Conservation (phyloP, 1,140 invertebrate species). For the Meloidogyne hapla region DNA sequence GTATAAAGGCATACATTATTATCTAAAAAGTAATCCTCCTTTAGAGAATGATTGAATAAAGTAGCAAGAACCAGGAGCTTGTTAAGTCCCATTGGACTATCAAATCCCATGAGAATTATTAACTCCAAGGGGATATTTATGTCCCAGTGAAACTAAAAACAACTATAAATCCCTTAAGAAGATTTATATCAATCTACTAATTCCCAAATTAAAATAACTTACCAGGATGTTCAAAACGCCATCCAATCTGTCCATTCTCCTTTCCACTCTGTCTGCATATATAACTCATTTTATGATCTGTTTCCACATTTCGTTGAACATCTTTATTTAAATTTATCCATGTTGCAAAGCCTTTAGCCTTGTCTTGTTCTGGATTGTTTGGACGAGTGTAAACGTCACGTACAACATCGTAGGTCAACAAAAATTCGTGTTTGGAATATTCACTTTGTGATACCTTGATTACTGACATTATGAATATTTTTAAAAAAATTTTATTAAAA, state of each 20-base stretch:
- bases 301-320: conserved; percentile 4
- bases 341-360: background rate
- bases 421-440: background rate
- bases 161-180: too few relatives aligned
- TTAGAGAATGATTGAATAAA: too few relatives aligned
- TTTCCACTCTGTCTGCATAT: background rate
- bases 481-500: too few relatives aligned
- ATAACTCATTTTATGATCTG: background rate
- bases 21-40: too few relatives aligned
- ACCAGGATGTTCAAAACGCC: background rate
- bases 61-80: too few relatives aligned
- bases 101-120: too few relatives aligned
- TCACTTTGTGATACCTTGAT: background rate
- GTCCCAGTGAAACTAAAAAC: background rate
- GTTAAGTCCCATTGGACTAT: too few relatives aligned
- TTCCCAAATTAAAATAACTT: too few relatives aligned
- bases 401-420: conserved; percentile 4
- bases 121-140: background rate
- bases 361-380: background rate
- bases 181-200: too few relatives aligned
- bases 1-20: too few relatives aligned
- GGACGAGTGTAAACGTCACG: background rate
- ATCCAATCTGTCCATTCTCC: background rate
- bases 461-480: too few relatives aligned
- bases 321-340: background rate